These are phyloP conservation scores for human (Homo sapiens) DNA, from an alignment of 2,113 vertebrate species.

Conservation along the genomic window DNA sequence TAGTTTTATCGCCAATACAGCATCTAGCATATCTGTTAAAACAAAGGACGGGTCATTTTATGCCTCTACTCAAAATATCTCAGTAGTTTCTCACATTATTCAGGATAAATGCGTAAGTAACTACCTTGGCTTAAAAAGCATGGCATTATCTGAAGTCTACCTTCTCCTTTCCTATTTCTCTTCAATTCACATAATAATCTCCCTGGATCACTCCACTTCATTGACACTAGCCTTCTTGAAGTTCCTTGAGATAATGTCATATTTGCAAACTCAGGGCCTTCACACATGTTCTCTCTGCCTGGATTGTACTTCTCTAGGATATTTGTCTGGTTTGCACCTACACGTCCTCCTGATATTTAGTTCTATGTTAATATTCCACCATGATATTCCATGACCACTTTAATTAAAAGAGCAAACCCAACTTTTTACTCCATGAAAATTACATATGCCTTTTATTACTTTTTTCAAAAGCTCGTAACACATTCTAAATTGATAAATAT, in stretches of 20 bases:
- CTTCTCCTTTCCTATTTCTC: background rate
- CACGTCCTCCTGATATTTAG: background rate
- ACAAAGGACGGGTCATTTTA: too few relatives aligned
- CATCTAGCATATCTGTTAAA: too few relatives aligned
- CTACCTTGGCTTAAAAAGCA: too few relatives aligned
- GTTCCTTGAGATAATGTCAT: background rate
- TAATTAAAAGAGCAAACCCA: background rate
- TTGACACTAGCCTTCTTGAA: background rate
- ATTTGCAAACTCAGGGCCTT: background rate
- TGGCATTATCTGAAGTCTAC: background rate
- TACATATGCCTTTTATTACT: background rate
- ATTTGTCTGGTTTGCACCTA: background rate
- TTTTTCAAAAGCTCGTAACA: background rate
- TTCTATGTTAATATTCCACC: background rate
- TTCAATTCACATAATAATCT: too few relatives aligned
- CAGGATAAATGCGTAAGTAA: too few relatives aligned
- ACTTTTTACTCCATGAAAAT: background rate
- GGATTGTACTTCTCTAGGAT: background rate
- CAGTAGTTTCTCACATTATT: too few relatives aligned
- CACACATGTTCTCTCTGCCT: background rate
- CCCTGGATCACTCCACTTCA: background rate
- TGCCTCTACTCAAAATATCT: too few relatives aligned
- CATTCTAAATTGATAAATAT: background rate
- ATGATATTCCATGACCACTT: background rate
- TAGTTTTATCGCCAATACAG: too few relatives aligned